Percentiles rank a stretch among this genome's conserved stretches.
Evolutionary conservation across 2,113 vertebrate species (phyloP).

Genomic region (Condylura cristata): DNA sequence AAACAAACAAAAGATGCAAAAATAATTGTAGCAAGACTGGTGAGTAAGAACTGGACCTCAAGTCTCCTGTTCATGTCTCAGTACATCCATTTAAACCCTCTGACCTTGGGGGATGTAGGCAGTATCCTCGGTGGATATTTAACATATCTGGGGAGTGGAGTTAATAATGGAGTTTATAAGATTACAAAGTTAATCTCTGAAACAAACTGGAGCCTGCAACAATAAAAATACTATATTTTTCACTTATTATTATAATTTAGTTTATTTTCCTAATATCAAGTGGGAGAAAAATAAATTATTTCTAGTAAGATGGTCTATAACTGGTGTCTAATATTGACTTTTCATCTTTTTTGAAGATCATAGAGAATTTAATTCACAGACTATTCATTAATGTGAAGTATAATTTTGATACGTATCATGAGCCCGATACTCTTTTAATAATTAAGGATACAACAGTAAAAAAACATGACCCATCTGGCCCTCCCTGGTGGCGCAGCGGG

Average conservation of each 20-base stretch:
- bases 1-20: not conserved
- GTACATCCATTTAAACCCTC: not conserved
- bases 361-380: not conserved
- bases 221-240: not conserved
- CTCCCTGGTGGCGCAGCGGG: no score
- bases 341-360: not conserved
- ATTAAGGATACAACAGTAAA: not conserved
- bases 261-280: not conserved
- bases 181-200: not conserved
- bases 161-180: not conserved
- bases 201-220: not conserved
- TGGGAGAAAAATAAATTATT: not conserved
- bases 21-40: accelerated
- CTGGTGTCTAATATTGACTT: not conserved
- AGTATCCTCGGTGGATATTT: no score
- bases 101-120: not conserved
- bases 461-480: not conserved
- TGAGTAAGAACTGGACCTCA: not conserved
- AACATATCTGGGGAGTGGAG: not conserved
- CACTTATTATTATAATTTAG: not conserved
- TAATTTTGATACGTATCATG: not conserved
- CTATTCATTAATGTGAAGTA: not conserved
- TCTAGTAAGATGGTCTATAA: not conserved
- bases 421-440: not conserved
- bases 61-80: not conserved